These are phyloP conservation scores for Cerastis rubricosa DNA, from an alignment of 2,888 invertebrate species.

Conservation along the genomic window DNA sequence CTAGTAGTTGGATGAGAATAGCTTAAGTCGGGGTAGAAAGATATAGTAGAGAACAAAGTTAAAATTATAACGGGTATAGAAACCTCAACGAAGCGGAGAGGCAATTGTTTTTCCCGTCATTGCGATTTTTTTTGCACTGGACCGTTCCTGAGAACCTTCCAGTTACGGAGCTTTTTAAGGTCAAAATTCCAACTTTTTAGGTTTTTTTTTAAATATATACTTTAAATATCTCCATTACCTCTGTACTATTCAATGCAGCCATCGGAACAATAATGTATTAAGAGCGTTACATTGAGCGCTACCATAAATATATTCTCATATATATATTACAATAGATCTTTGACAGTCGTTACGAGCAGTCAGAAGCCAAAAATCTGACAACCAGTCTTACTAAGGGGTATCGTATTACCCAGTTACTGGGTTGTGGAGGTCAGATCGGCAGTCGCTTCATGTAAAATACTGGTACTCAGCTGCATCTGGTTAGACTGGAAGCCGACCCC, in stretches of 20 bases:
- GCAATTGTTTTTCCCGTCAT: background rate
- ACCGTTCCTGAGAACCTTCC: background rate
- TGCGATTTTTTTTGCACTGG: background rate
- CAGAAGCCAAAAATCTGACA: no score
- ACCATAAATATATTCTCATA: no score
- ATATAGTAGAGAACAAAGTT: background rate
- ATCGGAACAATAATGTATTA: background rate
- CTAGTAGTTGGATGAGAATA: background rate
- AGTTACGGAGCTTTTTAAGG: background rate
- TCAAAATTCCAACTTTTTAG: background rate
- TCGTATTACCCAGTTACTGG: no score
- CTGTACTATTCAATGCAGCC: background rate
- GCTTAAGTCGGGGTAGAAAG: no score
- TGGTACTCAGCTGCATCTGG: no score
- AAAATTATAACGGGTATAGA: background rate
- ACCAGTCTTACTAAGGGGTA: no score
- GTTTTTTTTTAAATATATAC: background rate
- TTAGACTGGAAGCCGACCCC: no score
- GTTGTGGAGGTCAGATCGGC: no score
- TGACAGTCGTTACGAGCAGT: no score
- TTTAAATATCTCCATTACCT: background rate
- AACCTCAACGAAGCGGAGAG: background rate
- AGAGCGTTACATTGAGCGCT: no score
- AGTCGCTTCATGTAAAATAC: no score
- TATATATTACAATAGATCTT: no score